These are phyloP conservation scores for Piezodorus guildinii DNA, from an alignment of 1,140 invertebrate genomes.

Conservation along the genomic window DNA sequence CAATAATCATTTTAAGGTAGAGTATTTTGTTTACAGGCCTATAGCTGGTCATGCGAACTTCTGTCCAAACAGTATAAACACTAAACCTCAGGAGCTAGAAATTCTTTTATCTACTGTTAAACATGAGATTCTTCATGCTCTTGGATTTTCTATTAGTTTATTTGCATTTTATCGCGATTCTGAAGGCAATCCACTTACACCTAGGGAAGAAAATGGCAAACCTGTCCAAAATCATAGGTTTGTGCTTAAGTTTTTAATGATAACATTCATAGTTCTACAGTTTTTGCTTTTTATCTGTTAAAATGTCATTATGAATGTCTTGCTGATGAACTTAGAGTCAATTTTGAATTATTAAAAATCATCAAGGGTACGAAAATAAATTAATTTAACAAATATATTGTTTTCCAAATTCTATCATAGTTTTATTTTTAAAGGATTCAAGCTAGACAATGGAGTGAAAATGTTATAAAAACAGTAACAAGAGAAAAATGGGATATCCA, in stretches of 20 bases:
- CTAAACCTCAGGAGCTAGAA: constrained; percentile 81
- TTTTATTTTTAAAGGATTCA: constrained; percentile 47
- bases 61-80: constrained; percentile 89
- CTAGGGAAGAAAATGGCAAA: constrained; percentile 71
- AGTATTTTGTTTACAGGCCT: constrained; percentile 50
- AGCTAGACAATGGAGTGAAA: constrained; percentile 87
- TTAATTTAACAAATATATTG: no score
- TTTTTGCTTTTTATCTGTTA: no score
- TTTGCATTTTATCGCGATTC: constrained; percentile 89
- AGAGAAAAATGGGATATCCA: constrained; percentile 75
- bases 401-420: no score
- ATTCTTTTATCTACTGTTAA: constrained; percentile 93
- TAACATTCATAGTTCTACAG: not conserved
- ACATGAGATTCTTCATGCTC: constrained; percentile 95
- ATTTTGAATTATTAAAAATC: no score
- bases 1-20: no score
- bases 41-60: constrained; percentile 98
- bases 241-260: constrained; percentile 33
- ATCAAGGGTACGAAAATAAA: no score
- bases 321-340: no score
- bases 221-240: constrained; percentile 78
- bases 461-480: constrained; percentile 69
- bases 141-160: constrained; percentile 89
- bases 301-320: no score
- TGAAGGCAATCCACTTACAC: constrained; percentile 72